Percentiles rank a stretch among this genome's conserved stretches.
These are phyloP conservation scores for Orussus abietinus DNA, from an alignment of 1,140 invertebrate species.

Conservation along the genomic window DNA sequence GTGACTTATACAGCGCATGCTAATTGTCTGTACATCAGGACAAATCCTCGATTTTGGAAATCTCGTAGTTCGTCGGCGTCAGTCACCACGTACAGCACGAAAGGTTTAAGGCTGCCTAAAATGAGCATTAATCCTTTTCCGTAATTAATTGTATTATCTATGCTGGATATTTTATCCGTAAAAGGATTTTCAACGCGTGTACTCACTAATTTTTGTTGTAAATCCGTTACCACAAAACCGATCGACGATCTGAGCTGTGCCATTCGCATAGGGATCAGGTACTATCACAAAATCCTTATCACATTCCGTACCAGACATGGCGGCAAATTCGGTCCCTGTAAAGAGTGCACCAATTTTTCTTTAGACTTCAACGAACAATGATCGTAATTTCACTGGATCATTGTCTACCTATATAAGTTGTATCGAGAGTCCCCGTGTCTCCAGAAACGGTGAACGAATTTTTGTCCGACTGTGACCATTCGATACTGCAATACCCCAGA, in stretches of 20 bases:
- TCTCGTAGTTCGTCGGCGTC: conserved; percentile 59
- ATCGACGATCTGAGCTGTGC: conserved; percentile 51
- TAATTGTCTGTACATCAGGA: conserved; percentile 64
- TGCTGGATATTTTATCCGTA: background rate
- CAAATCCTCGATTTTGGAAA: conserved; percentile 70
- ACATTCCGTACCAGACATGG: conserved; percentile 58
- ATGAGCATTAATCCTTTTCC: conserved; percentile 12
- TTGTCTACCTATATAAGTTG: conserved; percentile 46
- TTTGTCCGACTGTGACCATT: conserved; percentile 58
- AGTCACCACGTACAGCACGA: conserved; percentile 69
- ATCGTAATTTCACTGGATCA: background rate
- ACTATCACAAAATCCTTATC: conserved; percentile 71
- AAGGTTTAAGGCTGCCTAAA: conserved; percentile 64
- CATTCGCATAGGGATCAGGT: conserved; percentile 60
- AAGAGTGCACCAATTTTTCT: conserved; percentile 1
- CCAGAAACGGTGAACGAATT: conserved; percentile 70
- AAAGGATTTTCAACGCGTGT: conserved; percentile 13
- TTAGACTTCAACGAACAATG: background rate
- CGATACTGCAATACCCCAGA: conserved; percentile 64
- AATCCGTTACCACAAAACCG: conserved; percentile 73
- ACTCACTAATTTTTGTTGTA: conserved; percentile 61
- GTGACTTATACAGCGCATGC: conserved; percentile 51
- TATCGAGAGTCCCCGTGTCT: conserved; percentile 59
- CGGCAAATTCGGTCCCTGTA: conserved; percentile 45
- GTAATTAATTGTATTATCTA: no score